These are phyloP conservation scores for Batillaria attramentaria DNA, from an alignment of 1,140 invertebrate genomes.

Conservation along the genomic window DNA sequence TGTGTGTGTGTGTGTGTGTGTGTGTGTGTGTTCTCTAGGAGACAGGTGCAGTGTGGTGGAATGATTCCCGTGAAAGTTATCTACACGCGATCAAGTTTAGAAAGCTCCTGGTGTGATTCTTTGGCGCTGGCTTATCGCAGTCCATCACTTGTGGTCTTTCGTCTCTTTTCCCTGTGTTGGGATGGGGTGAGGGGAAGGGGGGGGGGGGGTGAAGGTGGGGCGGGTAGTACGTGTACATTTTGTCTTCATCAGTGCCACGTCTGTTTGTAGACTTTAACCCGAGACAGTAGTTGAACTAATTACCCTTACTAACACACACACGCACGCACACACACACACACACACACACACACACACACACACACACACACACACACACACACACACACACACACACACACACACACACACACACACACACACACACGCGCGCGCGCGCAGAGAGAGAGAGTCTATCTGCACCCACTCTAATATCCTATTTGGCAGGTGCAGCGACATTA, in stretches of 20 bases:
- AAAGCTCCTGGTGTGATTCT: neutral
- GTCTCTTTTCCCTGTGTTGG: neutral
- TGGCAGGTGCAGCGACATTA: neutral
- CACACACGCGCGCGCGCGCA: neutral
- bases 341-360: neutral
- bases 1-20: conserved; percentile 31
- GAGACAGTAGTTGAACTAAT: neutral
- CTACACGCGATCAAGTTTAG: neutral
- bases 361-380: neutral
- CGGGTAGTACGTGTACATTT: too few species aligned
- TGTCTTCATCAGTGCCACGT: neutral
- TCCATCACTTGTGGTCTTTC: neutral
- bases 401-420: conserved; percentile 18
- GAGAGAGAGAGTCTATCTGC: neutral
- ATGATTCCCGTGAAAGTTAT: neutral
- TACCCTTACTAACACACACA: neutral
- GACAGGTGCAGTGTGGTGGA: neutral
- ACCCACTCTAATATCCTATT: neutral
- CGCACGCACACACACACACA: neutral
- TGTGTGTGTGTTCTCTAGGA: neutral
- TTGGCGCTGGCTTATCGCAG: neutral
- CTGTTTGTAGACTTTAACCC: neutral
- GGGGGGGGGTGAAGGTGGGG: too few species aligned
- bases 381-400: neutral
- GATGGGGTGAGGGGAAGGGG: too few species aligned